A percentile compares a stretch with the other conserved stretches of the same genome.
Conservation (phyloP, 2,113 vertebrate genomes). For the Paramisgurnus dabryanus region DNA sequence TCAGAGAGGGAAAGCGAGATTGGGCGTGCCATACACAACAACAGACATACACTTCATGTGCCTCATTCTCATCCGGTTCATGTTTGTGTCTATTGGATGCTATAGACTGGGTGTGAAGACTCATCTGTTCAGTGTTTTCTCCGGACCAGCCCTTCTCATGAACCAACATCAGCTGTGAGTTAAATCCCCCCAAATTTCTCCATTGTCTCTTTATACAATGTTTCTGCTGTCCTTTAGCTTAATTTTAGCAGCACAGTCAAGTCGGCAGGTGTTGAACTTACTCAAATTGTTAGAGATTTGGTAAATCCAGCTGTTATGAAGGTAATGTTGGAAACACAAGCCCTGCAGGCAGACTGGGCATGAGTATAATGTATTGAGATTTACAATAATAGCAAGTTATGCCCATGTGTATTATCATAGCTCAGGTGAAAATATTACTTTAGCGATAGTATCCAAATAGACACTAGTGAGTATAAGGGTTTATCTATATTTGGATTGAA, state of each 20-base stretch:
- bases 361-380: conserved; percentile 1
- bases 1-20: conserved; percentile 28
- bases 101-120: background rate
- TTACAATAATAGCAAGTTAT: conserved; percentile 8
- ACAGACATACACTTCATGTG: background rate
- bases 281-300: background rate
- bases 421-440: background rate
- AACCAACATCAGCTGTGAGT: conserved; percentile 37
- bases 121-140: background rate
- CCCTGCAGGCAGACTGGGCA: background rate
- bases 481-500: background rate
- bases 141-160: conserved; percentile 1
- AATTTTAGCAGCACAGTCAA: background rate
- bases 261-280: background rate
- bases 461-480: background rate
- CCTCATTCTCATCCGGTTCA: conserved; percentile 7
- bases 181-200: conserved; percentile 5
- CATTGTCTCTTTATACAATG: background rate
- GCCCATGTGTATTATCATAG: background rate
- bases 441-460: background rate
- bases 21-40: background rate
- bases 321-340: background rate
- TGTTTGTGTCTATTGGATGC: conserved; percentile 31
- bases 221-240: background rate
- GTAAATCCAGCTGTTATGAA: conserved; percentile 8